Conservation (phyloP, 1,140 invertebrate genomes). For the Drosophila mayri region DNA sequence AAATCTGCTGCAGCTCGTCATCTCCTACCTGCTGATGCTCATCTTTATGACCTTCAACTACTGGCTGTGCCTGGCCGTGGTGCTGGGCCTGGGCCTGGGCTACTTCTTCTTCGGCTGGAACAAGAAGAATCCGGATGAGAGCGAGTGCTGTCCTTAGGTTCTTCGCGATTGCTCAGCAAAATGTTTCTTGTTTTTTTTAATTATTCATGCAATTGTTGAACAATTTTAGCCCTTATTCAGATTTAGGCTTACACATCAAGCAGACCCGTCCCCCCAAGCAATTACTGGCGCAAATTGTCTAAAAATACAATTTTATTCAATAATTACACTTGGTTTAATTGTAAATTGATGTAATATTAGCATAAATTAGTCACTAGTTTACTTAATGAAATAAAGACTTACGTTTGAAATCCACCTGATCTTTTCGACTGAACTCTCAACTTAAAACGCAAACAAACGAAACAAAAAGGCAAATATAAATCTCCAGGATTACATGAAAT, state of each 20-base stretch:
- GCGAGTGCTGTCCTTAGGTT: conserved; percentile 63
- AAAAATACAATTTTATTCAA: conserved; percentile 73
- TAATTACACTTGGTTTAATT: conserved; percentile 60
- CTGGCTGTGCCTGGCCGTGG: conserved; percentile 95
- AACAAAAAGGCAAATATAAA: conserved; percentile 49
- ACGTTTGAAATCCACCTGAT: conserved; percentile 10
- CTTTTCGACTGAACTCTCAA: conserved; percentile 1
- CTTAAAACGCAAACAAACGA: conserved; percentile 19
- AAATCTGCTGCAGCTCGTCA: conserved; percentile 94
- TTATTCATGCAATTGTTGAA: conserved; percentile 4
- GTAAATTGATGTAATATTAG: conserved; percentile 53
- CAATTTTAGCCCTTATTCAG: background rate
- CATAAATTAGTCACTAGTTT: conserved; percentile 78
- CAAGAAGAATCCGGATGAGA: conserved; percentile 63
- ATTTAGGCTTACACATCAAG: conserved; percentile 20
- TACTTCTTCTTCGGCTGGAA: conserved; percentile 97
- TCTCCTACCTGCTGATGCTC: conserved; percentile 97
- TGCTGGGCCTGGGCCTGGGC: conserved; percentile 94
- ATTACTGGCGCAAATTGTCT: conserved; percentile 58
- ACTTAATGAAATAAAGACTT: conserved; percentile 63
- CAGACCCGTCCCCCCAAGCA: conserved; percentile 53
- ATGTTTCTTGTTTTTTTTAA: background rate
- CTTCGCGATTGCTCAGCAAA: background rate
- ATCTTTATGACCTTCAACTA: conserved; percentile 99
- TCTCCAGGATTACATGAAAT: conserved; percentile 75